Percentiles rank a stretch among this genome's conserved stretches.
phyloP scores from a whole-genome alignment of 2,113 vertebrate species.

The Gobio gobio region DNA sequence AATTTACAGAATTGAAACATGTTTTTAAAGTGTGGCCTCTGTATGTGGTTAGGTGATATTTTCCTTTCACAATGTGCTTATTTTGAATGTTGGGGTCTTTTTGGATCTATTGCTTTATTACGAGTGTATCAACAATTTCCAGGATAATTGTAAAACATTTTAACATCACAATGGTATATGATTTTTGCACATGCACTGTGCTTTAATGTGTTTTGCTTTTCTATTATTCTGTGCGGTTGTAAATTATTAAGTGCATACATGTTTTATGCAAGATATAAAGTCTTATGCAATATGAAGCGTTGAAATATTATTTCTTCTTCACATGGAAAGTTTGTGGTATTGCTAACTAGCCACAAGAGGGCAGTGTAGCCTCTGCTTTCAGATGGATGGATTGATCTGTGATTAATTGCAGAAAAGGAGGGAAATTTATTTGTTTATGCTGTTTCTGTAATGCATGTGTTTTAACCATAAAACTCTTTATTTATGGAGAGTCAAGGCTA shows the following conservation, averaged over 20 bases:
- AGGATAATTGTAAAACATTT: background rate
- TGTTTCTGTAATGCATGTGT: background rate
- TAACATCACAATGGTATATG: background rate
- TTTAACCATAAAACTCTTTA: background rate
- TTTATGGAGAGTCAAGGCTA: background rate
- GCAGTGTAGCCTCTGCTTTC: background rate
- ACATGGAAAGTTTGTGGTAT: too few species aligned
- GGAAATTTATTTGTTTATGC: background rate
- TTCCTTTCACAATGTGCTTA: background rate
- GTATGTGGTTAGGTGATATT: background rate
- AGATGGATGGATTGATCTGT: background rate
- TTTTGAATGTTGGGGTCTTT: background rate
- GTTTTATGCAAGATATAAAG: slow-evolving; percentile 25
- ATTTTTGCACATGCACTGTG: background rate
- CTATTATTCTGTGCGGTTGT: background rate
- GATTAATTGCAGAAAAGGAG: background rate
- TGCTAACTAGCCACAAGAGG: slow-evolving; percentile 12
- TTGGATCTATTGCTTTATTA: slow-evolving; percentile 20
- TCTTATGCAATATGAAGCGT: slow-evolving; percentile 13
- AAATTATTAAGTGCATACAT: slow-evolving; percentile 10
- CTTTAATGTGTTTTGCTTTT: slow-evolving; percentile 4
- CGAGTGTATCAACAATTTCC: background rate
- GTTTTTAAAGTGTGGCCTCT: background rate
- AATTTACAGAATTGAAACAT: background rate
- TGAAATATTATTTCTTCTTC: background rate